Percentiles rank a stretch among this genome's conserved stretches.
These are phyloP conservation scores for Oithona nana DNA, from an alignment of 2,888 invertebrate species.

Conservation along the genomic window DNA sequence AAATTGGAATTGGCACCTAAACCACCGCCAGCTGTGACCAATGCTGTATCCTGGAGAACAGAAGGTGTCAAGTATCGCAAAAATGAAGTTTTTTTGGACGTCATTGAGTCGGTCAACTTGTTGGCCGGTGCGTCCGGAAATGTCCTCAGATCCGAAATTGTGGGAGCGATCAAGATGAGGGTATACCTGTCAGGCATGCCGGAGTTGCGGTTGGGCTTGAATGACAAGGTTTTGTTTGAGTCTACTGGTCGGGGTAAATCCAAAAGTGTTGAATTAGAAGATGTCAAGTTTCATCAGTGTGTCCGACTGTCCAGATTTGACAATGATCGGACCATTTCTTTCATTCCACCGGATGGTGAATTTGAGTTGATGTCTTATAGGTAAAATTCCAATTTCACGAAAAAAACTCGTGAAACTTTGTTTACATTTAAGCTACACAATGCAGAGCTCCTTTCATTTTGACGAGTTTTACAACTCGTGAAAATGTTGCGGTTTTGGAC, in stretches of 20 bases:
- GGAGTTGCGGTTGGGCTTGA: conserved; percentile 79
- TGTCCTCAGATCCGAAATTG: conserved; percentile 57
- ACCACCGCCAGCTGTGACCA: conserved; percentile 96
- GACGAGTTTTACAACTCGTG: no score
- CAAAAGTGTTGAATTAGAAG: conserved; percentile 92
- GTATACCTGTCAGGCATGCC: conserved; percentile 98
- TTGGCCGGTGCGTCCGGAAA: conserved; percentile 33
- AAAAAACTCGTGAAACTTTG: no score
- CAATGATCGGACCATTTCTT: conserved; percentile 92
- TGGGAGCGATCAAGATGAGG: conserved; percentile 95
- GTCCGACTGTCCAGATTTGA: conserved; percentile 79
- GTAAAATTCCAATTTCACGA: no score
- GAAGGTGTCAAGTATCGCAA: conserved; percentile 97
- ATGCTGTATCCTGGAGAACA: conserved; percentile 95
- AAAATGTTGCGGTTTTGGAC: no score
- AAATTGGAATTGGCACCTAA: conserved; percentile 87
- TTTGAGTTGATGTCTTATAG: conserved; percentile 98
- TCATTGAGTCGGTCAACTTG: conserved; percentile 92
- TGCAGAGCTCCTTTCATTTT: no score
- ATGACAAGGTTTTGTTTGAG: conserved; percentile 94
- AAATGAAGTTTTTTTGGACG: conserved; percentile 97
- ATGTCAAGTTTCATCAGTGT: conserved; percentile 97
- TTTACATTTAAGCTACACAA: no score
- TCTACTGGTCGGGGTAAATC: conserved; percentile 92
- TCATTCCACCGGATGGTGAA: conserved; percentile 96